Conservation (phyloP, 2,113 vertebrate species). For the Podilymbus podiceps region DNA sequence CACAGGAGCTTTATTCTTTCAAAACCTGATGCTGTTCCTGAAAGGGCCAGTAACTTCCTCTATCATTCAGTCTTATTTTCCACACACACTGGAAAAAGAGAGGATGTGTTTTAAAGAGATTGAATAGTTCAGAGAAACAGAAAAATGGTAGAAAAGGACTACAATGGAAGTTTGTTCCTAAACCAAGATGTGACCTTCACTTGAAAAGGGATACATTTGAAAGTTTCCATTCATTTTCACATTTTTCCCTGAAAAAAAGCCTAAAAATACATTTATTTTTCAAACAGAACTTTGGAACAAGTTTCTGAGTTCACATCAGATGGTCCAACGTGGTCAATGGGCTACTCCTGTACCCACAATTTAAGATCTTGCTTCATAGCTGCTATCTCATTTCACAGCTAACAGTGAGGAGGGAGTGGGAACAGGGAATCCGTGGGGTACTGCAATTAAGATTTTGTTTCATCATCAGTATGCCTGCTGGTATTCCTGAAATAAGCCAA, state of each 20-base stretch:
- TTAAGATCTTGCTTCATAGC: neutral
- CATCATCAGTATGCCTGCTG: neutral
- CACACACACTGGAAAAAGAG: neutral
- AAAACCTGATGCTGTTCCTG: neutral
- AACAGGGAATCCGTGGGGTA: neutral
- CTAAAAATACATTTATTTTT: neutral
- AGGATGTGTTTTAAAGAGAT: neutral
- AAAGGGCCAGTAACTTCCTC: neutral
- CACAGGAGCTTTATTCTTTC: neutral
- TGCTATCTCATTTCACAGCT: neutral
- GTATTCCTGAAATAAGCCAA: conserved; percentile 1
- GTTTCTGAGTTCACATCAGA: neutral
- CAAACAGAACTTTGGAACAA: neutral
- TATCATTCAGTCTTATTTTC: neutral
- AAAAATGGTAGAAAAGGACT: neutral
- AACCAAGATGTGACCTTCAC: neutral
- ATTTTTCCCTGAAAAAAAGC: neutral
- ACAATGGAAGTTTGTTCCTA: neutral
- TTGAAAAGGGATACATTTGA: neutral
- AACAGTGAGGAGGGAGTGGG: neutral
- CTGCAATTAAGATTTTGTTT: neutral
- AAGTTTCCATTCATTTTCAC: neutral
- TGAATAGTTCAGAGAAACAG: neutral
- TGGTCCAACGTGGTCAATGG: neutral
- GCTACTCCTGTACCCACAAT: neutral